Base-by-base conservation (phyloP, 2,113 vertebrate species). In the Corythornis madagascariensis region DNA sequence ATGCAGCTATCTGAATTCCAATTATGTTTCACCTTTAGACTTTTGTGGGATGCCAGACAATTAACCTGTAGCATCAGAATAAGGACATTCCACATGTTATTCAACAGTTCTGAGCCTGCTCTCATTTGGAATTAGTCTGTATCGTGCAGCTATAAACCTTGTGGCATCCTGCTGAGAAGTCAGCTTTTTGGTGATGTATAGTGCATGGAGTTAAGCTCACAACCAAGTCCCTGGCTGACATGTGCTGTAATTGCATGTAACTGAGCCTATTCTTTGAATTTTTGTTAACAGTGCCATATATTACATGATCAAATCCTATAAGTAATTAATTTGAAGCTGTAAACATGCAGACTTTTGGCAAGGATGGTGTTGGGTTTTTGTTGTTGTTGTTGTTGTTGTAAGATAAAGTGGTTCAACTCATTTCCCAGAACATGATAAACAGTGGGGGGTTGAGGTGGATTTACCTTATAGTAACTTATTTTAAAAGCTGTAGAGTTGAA, bases 1-100 rank as follows among this genome's bases (percentile, higher is more conserved):
- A 82, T 57, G 73, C 48, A 84, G 42, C 53, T 78, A 72, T 61
- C 77, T 69, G 63, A 93, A 84, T 94, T 65, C 76, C 73, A 92
- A n/a, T 96, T 86, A 76, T 43, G 17, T 71, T 88, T 88, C 76
- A 80, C 65, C 74, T 59, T 80, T 88, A 43, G 42, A 52, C 52
- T 29, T 83, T 56, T 35, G 64, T n/a, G 19, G 57, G 7, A n/a
- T 92, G 79, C 50, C 55, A 79, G 64, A 24, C 48, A 73, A 67
- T 93, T 95, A 93, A 94, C 81, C 79, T 70, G 40, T 42, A 65
- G 29, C 45, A 45, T 61, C 40, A 40, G 57, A 56, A 21, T 78
- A 45, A 83, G 76, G 65, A 35, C 56, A 43, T 79, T 67, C 86
- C 69, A 56, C 48, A 22, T 4, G 1, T 57, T 52, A 28, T 52